Evolutionary conservation across 2,888 invertebrate genomes (phyloP), one percentile per base, ranked within the genome.

Genomic region (Leucozona laternaria): DNA sequence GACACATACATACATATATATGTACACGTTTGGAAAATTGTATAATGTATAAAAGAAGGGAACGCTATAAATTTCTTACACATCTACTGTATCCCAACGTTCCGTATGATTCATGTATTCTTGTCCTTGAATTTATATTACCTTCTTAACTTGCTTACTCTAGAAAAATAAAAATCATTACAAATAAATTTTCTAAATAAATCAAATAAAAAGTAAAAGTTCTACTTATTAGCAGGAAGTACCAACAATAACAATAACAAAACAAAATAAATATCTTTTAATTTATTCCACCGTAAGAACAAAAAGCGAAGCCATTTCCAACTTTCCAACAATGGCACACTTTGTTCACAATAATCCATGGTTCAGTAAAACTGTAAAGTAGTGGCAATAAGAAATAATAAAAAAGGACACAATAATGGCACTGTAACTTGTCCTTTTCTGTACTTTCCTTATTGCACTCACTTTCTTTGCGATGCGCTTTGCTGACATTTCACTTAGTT

Each of bases 401-500:
- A 31, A 31, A 70, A 80, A 75, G 60, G 50, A 60, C 70, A 64
- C 37, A 81, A 81, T 60, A 73, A 68, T 37, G 43, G 71, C 53
- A 40, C 57, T 40, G 53, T 43, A 62, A 57, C 71, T 71, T 73
- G 31, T 66, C 31, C 64, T 15, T 48, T 66, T 48, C 34, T 31
- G 8, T 31, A 11, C 17, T 55, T 10, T 55, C 17, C 57, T 66
- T 15, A 40, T 25, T 55, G 55, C 70, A 25, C 31, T 40, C 25
- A 40, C 28, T 55, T 25, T 70, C 37, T 15, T 72, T 31, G 31
- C 48, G 17, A 13, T 17, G 48, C 48, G 17, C 55, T 70, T 78
- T 78, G 73, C 73, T 80, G 76, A 72, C 80, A 76, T 76, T 80
- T 76, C 48, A 58, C 55, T 77, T 76, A 17, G 50, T 76, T 71